Conservation (phyloP, 1,140 invertebrate species). For the Trichomalopsis sarcophagae region DNA sequence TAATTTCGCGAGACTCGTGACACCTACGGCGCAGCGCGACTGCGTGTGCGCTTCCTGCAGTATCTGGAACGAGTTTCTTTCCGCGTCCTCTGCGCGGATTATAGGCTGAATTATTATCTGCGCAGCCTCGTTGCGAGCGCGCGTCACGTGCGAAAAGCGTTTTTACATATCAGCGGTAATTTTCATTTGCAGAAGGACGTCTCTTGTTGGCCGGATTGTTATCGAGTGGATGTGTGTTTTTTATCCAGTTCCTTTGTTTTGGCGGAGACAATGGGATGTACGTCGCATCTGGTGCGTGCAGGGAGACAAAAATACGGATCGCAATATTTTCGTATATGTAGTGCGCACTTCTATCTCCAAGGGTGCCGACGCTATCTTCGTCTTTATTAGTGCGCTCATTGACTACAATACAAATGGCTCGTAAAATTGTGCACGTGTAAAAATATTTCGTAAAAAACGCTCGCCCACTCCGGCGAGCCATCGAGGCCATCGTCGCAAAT, state of each 20-base stretch:
- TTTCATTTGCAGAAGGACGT: constrained; percentile 31
- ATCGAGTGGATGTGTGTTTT: background rate
- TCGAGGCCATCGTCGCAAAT: background rate
- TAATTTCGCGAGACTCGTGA: background rate
- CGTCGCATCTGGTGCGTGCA: background rate
- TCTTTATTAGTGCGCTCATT: too few species aligned
- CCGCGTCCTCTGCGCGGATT: background rate
- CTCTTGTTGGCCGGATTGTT: background rate
- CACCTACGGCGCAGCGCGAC: background rate
- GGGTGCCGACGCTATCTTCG: too few species aligned
- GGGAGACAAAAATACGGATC: background rate
- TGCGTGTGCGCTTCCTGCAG: background rate
- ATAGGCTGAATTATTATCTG: background rate
- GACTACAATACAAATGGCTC: too few species aligned
- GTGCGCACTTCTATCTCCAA: too few species aligned
- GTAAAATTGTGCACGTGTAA: too few species aligned
- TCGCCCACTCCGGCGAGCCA: background rate
- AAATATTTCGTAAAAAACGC: background rate
- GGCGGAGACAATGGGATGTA: constrained; percentile 1
- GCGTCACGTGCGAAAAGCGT: background rate
- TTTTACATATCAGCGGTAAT: constrained; percentile 36
- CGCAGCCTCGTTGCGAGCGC: background rate
- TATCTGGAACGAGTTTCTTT: constrained; percentile 15
- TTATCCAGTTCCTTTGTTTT: constrained; percentile 38
- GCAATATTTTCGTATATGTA: too few species aligned